Evolutionary conservation across 2,888 invertebrate genomes (phyloP).

Genomic region (Athetis lepigone): DNA sequence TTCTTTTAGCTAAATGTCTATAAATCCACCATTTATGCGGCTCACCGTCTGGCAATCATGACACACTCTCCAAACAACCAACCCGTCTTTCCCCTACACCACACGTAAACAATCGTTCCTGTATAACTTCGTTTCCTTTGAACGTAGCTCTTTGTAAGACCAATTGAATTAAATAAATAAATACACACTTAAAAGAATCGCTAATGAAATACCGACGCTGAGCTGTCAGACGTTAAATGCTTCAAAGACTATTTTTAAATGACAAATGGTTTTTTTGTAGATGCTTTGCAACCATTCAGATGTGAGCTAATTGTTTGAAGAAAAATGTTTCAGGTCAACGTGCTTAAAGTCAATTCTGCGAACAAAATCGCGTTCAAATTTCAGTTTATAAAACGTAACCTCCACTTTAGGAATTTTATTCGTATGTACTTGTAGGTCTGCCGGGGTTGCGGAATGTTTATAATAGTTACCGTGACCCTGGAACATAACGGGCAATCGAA

Average conservation of each 20-base stretch:
- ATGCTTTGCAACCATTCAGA: neutral
- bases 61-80: neutral
- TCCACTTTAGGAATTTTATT: no score
- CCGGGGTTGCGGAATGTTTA: no score
- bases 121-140: conserved; percentile 73
- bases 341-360: neutral
- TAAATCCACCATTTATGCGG: no score
- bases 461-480: no score
- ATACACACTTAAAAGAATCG: conserved; percentile 65
- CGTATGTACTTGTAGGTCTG: no score
- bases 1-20: no score
- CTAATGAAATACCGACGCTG: conserved; percentile 63
- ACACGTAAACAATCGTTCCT: conserved; percentile 66
- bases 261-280: conserved; percentile 14
- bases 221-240: conserved; percentile 26
- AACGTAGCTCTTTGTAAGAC: conserved; percentile 70
- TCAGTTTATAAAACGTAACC: no score
- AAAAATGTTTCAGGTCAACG: neutral
- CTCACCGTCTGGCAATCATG: no score
- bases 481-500: no score
- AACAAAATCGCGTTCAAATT: no score
- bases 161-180: conserved; percentile 79
- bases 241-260: conserved; percentile 47
- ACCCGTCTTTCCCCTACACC: conserved; percentile 38
- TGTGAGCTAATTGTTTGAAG: conserved; percentile 5